Conservation (phyloP, 2,797 vertebrate species). For the Jordanella pulchra region DNA sequence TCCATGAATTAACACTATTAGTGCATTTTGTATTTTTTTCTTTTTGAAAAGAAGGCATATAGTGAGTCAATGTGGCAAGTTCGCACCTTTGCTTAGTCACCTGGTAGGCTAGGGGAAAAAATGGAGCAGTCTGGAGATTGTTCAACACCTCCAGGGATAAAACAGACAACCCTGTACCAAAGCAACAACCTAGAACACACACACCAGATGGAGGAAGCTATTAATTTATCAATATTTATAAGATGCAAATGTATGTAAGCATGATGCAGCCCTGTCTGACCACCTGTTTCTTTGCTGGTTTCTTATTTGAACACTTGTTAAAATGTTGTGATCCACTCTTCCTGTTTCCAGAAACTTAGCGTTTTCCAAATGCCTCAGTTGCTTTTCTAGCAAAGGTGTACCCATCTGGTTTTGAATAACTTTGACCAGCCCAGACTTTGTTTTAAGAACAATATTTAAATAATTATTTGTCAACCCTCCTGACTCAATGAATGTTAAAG, state of each 20-base stretch:
- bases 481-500: not conserved
- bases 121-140: conserved; percentile 27
- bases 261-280: conserved; percentile 35
- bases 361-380: conserved; percentile 8
- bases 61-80: conserved; percentile 1
- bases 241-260: conserved; percentile 62
- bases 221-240: conserved; percentile 70
- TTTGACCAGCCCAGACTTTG: not conserved
- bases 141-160: conserved; percentile 39
- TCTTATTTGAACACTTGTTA: conserved; percentile 57
- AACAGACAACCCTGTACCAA: conserved; percentile 19
- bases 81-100: conserved; percentile 33
- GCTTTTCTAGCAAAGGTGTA: not conserved
- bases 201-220: conserved; percentile 60
- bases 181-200: conserved; percentile 41
- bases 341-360: conserved; percentile 20
- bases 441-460: not conserved
- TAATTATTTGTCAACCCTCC: not conserved
- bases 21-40: too few species aligned
- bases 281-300: conserved; percentile 55
- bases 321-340: conserved; percentile 21
- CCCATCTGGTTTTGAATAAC: not conserved
- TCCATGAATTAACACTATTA: too few species aligned
- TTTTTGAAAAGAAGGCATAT: conserved; percentile 4
- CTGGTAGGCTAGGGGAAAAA: conserved; percentile 13